Evolutionary conservation across 2,113 vertebrate genomes (phyloP), one percentile per base, ranked within the genome.

Genomic region (Bubo scandiacus): DNA sequence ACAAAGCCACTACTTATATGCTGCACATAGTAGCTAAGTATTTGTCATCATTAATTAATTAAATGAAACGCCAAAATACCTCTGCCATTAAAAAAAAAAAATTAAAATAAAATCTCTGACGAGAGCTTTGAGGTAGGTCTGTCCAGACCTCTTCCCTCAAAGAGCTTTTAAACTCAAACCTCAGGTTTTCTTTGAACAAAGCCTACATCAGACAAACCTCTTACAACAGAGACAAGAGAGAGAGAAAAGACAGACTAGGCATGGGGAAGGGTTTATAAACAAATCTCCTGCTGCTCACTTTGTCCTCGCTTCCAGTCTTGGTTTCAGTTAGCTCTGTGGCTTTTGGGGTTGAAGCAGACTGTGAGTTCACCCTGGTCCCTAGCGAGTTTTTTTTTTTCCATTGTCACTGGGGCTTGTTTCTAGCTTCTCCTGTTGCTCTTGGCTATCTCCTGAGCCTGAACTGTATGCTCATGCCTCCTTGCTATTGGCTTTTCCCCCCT

Each of bases 271-370:
- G 36, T 63, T 97, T 91, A 77, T 90, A 96, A 96, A 94, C 90
- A 95, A 77, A 27, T 65, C 87, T 93, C 93, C 96, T 82, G 96
- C 94, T 96, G 94, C 66, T 94, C 30, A 45, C 84, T 94, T 95
- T 96, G 89, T 96, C 95, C 57, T 75, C 3, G 34, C 26, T 87
- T 84, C 65, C 65, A 94, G 65, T 38, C 73, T 87, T 91, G 65
- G 47, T 82, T 94, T 92, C 84, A 87, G 73, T 63, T 58, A 87
- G 52, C 40, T 85, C 78, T 85, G 93, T 89, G 89, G 83, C 89
- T 89, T 94, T 95, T 2, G 0, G 58, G 74, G 54, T 61, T 82
- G 73, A 77, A 90, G 87, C 19, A 94, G 81, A 67, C 26, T 67
- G 12, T 67, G 12, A 81, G 43, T 85, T 82, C 40, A 10, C 27